Percentiles rank a stretch among this genome's conserved stretches.
Conservation (phyloP, 2,113 vertebrate species). For the Nanorana parkeri region DNA sequence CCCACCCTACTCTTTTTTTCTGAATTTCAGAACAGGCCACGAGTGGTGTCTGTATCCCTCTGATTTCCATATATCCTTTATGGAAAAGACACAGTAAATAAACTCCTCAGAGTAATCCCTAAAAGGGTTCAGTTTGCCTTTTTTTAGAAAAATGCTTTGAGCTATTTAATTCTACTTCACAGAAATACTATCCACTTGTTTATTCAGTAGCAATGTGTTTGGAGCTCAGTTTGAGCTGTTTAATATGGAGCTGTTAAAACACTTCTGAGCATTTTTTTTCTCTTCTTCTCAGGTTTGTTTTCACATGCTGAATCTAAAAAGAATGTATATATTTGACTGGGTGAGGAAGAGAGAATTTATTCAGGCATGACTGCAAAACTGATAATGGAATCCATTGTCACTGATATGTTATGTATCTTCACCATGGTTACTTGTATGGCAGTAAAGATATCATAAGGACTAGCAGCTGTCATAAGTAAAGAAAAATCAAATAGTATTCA, state of each 20-base stretch:
- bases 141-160: conserved; percentile 90
- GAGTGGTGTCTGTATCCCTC: conserved; percentile 91
- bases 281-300: conserved; percentile 41
- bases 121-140: conserved; percentile 85
- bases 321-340: conserved; percentile 50
- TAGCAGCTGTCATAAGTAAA: background rate
- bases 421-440: conserved; percentile 12
- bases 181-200: conserved; percentile 89
- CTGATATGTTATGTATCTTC: conserved; percentile 42
- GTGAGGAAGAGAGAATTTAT: conserved; percentile 49
- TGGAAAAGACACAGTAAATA: conserved; percentile 94
- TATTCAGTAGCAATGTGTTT: conserved; percentile 82
- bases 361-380: conserved; percentile 37
- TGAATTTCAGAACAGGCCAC: conserved; percentile 97
- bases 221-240: conserved; percentile 77
- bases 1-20: conserved; percentile 77
- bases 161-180: conserved; percentile 95
- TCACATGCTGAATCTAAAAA: conserved; percentile 48
- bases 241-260: conserved; percentile 74
- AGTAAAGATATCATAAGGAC: background rate
- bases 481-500: background rate
- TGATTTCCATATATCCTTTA: conserved; percentile 98
- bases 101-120: conserved; percentile 95
- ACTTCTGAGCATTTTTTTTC: conserved; percentile 69
- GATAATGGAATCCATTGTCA: conserved; percentile 47